These are phyloP conservation scores for Cynodonichthys magdalenae DNA, from an alignment of 2,797 vertebrate species.

Conservation along the genomic window DNA sequence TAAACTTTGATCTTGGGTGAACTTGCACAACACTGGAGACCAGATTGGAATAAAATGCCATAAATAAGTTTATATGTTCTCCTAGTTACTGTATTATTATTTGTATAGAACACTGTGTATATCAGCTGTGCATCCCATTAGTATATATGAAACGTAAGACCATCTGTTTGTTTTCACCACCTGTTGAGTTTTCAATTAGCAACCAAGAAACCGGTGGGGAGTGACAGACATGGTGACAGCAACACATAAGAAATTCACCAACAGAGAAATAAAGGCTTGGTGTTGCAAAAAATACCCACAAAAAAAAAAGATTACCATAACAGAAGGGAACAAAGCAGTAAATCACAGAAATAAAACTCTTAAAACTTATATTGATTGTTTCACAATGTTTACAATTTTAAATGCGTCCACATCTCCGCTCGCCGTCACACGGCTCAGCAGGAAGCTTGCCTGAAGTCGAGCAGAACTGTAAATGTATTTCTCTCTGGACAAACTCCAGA, in stretches of 20 bases:
- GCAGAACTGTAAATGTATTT: not conserved
- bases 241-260: not conserved
- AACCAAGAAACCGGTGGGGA: not conserved
- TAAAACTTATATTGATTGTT: not conserved
- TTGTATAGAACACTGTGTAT: not conserved
- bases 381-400: not conserved
- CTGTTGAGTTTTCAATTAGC: constrained; percentile 3
- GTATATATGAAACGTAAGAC: not conserved
- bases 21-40: too few species aligned
- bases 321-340: not conserved
- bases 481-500: not conserved
- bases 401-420: not conserved
- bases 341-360: not conserved
- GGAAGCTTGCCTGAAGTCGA: not conserved
- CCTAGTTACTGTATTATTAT: not conserved
- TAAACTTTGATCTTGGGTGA: too few species aligned
- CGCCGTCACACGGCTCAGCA: too few species aligned
- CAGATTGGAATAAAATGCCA: not conserved
- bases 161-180: not conserved
- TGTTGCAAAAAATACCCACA: not conserved
- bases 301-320: not conserved
- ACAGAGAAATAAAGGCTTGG: not conserved
- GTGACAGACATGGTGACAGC: not conserved
- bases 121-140: not conserved
- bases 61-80: not conserved